Percentiles rank a stretch among this genome's conserved stretches.
phyloP scores from a whole-genome alignment of 2,797 vertebrate genomes.

The Girardinus metallicus region DNA sequence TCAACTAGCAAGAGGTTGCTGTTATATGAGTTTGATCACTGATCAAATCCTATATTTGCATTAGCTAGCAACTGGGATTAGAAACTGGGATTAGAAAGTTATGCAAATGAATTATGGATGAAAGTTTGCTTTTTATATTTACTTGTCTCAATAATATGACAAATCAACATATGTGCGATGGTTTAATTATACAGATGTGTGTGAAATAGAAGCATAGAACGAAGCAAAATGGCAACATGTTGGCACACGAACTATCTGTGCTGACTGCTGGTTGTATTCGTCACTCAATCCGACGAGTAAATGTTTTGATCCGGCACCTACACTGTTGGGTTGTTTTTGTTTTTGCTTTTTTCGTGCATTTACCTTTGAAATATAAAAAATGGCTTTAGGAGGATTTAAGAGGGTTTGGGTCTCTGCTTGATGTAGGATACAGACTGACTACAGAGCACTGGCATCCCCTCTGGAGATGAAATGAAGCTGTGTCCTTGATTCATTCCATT shows the following conservation, averaged over 20 bases:
- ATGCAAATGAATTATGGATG: neutral
- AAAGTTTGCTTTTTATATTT: neutral
- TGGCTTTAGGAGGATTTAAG: neutral
- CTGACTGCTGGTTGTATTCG: neutral
- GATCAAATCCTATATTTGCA: neutral
- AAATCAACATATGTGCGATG: neutral
- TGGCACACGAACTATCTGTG: neutral
- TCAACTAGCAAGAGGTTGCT: neutral
- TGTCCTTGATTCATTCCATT: conserved; percentile 8
- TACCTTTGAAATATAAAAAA: neutral
- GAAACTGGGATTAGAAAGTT: neutral
- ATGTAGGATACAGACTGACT: neutral
- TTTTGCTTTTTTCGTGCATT: neutral
- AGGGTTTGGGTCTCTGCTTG: neutral
- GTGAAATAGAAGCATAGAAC: neutral
- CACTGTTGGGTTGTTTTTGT: neutral
- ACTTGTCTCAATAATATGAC: neutral
- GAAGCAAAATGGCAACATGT: neutral
- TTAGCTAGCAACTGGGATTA: neutral
- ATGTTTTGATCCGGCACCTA: neutral
- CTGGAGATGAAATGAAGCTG: neutral
- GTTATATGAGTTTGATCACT: neutral
- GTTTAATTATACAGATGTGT: neutral
- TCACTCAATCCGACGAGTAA: neutral
- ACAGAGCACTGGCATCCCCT: neutral